Evolutionary conservation across 2,888 invertebrate genomes (phyloP).

Genomic region (Lasioglossum zephyrum): DNA sequence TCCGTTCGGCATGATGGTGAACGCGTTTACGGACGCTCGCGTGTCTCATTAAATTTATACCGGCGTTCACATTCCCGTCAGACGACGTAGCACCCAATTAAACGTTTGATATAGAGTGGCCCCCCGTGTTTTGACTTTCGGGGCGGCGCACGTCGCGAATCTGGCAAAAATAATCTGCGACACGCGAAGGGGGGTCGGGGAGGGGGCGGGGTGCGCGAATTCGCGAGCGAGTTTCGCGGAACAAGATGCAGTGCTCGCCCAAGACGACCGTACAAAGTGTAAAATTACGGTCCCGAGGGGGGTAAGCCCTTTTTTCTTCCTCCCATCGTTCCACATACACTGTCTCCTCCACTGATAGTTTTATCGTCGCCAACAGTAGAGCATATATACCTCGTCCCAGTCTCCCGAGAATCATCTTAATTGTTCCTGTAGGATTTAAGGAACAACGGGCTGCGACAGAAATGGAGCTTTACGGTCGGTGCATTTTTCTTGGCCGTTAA

Average conservation of each 20-base stretch:
- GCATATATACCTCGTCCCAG: not conserved
- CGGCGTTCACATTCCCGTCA: conserved; percentile 60
- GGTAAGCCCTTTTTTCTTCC: conserved; percentile 29
- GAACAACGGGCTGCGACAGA: not conserved
- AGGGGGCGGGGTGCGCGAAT: not conserved
- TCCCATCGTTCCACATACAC: conserved; percentile 10
- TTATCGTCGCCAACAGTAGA: conserved; percentile 21
- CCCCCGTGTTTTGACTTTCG: conserved; percentile 64
- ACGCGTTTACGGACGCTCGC: conserved; percentile 16
- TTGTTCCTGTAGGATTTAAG: conserved; percentile 8
- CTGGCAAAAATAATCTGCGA: conserved; percentile 63
- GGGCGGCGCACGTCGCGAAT: conserved; percentile 24
- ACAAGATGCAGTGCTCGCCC: conserved; percentile 2
- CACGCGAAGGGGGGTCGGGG: conserved; percentile 18
- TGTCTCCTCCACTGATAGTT: conserved; percentile 18
- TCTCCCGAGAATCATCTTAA: conserved; percentile 1
- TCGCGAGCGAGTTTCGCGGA: conserved; percentile 52
- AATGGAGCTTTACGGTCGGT: not conserved
- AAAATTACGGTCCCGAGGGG: conserved; percentile 44
- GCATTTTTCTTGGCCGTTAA: conserved; percentile 1
- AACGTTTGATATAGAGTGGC: conserved; percentile 67
- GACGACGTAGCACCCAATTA: conserved; percentile 69
- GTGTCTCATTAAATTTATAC: conserved; percentile 70
- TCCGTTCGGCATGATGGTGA: not conserved
- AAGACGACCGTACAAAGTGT: conserved; percentile 43